Conservation (phyloP, 2,113 vertebrate species). For the Spea bombifrons region DNA sequence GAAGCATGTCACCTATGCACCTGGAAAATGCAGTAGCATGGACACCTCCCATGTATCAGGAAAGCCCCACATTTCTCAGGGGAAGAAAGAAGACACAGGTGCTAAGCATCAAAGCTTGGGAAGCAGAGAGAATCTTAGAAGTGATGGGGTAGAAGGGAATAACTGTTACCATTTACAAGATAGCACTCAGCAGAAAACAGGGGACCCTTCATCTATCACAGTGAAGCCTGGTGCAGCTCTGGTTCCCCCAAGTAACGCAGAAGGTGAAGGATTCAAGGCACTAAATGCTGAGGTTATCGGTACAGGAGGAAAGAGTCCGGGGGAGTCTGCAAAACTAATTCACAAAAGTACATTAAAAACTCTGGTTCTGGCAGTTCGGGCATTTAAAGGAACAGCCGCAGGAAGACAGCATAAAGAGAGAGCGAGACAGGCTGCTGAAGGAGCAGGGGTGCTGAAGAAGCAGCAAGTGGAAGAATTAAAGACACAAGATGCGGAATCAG, state of each 20-base stretch:
- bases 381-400: conserved; percentile 53
- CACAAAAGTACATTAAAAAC: conserved; percentile 39
- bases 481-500: not conserved
- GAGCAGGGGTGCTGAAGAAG: not conserved
- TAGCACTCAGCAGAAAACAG: not conserved
- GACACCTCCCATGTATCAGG: conserved; percentile 44
- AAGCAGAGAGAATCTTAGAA: conserved; percentile 1
- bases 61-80: conserved; percentile 42
- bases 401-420: conserved; percentile 46
- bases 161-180: fast-evolving
- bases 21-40: conserved; percentile 60
- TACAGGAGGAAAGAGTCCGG: not conserved
- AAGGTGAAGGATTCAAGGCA: not conserved
- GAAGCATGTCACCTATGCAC: conserved; percentile 71
- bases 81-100: conserved; percentile 6
- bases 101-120: conserved; percentile 19
- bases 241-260: not conserved
- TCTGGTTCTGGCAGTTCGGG: conserved; percentile 62
- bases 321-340: conserved; percentile 33
- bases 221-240: conserved; percentile 5
- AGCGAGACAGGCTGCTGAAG: conserved; percentile 18
- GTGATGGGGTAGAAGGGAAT: not conserved
- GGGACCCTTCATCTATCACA: not conserved
- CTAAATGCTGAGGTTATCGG: not conserved
- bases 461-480: conserved; percentile 2